phyloP scores from a whole-genome alignment of 2,888 invertebrate genomes.

The Eudasyphora cyanicolor region DNA sequence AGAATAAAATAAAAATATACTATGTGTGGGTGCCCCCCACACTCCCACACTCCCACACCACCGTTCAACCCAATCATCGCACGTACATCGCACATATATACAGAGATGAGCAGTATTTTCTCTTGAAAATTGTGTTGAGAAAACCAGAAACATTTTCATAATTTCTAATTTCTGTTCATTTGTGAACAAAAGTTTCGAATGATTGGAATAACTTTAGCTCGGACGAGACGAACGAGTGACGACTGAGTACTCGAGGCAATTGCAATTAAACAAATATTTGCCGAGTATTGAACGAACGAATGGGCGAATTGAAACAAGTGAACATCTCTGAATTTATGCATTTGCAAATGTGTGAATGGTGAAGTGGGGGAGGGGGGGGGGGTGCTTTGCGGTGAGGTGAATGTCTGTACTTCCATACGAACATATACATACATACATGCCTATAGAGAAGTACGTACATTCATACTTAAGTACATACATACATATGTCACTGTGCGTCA shows the following conservation, averaged over 20 bases:
- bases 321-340: background rate
- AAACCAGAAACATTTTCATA: constrained; percentile 13
- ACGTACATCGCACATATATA: too few relatives aligned
- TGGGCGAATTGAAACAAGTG: background rate
- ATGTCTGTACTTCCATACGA: background rate
- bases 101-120: background rate
- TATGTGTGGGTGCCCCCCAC: constrained; percentile 46
- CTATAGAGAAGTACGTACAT: background rate
- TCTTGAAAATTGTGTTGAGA: background rate
- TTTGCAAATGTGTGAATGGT: constrained; percentile 21
- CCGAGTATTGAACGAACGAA: background rate
- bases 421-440: background rate
- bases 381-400: constrained; percentile 11
- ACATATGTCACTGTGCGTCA: constrained; percentile 54
- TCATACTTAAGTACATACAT: background rate
- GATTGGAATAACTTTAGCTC: background rate
- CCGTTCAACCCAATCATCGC: too few relatives aligned
- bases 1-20: constrained; percentile 37
- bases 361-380: too few relatives aligned
- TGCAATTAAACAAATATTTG: constrained; percentile 14
- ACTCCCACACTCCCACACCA: too few relatives aligned
- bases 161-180: constrained; percentile 24
- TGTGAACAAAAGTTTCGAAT: background rate
- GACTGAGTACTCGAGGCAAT: background rate
- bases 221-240: background rate